These are phyloP conservation scores for Brachystomella parvula DNA, from an alignment of 1,140 invertebrate species.

Conservation along the genomic window DNA sequence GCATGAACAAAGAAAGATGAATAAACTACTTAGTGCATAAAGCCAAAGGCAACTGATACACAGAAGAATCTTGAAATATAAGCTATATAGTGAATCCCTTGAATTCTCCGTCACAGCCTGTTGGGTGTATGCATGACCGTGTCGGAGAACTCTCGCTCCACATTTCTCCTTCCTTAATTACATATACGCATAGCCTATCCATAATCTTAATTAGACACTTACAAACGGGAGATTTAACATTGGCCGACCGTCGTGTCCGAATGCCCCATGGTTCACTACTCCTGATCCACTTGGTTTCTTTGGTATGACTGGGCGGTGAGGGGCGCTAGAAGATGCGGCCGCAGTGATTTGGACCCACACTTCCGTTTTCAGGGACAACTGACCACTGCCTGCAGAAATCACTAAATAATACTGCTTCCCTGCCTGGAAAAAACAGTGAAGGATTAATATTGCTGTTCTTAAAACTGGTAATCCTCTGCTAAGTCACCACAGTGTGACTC, in stretches of 20 bases:
- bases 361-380: conserved; percentile 57
- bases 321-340: conserved; percentile 27
- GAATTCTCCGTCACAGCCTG: background rate
- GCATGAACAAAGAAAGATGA: too few relatives aligned
- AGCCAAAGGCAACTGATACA: too few relatives aligned
- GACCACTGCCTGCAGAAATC: conserved; percentile 57
- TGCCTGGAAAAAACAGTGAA: background rate
- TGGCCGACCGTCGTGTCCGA: background rate
- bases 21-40: too few relatives aligned
- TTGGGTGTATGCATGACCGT: background rate
- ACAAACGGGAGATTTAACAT: background rate
- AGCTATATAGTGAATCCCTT: background rate
- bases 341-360: conserved; percentile 57
- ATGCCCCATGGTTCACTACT: background rate
- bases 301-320: background rate
- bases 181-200: background rate
- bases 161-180: background rate
- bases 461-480: background rate
- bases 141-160: too few relatives aligned
- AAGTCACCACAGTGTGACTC: background rate
- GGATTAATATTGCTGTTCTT: background rate
- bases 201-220: background rate
- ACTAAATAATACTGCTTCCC: conserved; percentile 58
- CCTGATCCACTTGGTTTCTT: background rate
- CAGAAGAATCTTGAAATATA: too few relatives aligned